Evolutionary conservation across 23 tunicate genomes (phyloP).

Genomic region (Styela clava): DNA sequence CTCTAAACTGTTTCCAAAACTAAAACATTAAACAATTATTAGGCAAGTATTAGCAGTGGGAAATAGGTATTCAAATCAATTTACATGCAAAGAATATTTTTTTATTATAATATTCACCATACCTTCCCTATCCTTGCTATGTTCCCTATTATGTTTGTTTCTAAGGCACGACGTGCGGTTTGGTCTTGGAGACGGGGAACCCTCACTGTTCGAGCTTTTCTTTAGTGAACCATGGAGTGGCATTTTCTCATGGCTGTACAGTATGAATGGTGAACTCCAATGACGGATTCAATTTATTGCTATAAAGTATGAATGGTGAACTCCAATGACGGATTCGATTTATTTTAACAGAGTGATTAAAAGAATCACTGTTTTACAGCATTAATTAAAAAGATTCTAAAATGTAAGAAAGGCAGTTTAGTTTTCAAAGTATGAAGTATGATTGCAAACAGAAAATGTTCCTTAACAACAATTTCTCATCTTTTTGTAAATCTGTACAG

Average conservation of each 20-base stretch:
- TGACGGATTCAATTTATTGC: slow-evolving; percentile 10
- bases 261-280: not conserved
- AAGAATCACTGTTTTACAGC: too few species aligned
- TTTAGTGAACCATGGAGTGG: slow-evolving; percentile 86
- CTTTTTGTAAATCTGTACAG: too few species aligned
- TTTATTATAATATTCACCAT: not conserved
- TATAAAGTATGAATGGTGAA: not conserved
- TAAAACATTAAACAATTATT: too few species aligned
- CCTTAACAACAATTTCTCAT: too few species aligned
- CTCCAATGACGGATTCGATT: not conserved
- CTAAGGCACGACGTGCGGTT: slow-evolving; percentile 88
- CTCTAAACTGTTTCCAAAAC: too few species aligned
- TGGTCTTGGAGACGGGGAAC: slow-evolving; percentile 50
- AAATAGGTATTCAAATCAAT: too few species aligned
- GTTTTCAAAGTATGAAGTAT: too few species aligned
- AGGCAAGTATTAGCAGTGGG: too few species aligned
- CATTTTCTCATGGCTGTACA: slow-evolving; percentile 32
- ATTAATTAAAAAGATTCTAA: too few species aligned
- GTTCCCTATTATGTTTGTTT: slow-evolving; percentile 59
- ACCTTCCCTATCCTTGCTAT: slow-evolving; percentile 24
- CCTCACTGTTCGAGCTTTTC: slow-evolving; percentile 52
- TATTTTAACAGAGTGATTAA: slow-evolving; percentile 1
- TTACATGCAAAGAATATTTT: too few species aligned
- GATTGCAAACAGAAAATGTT: too few species aligned
- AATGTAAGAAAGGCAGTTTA: too few species aligned